A percentile compares a stretch with the other conserved stretches of the same genome.
These are phyloP conservation scores for Cladorhizidae sp. DNA, from an alignment of 37 sponge, comb jelly and placozoan genomes.

Conservation along the genomic window DNA sequence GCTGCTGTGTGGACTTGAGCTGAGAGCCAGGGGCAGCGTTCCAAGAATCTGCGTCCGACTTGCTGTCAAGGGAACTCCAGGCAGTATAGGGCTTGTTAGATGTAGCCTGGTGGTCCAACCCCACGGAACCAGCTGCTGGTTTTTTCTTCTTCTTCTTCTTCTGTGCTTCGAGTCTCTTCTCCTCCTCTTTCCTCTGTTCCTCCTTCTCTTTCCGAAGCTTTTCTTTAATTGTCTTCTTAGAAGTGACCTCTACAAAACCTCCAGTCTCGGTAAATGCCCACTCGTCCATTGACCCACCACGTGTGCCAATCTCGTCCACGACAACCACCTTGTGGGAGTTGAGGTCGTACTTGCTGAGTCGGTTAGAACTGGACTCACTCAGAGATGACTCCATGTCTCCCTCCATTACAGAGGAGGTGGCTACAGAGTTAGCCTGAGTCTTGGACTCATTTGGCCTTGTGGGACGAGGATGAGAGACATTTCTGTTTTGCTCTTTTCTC, in stretches of 20 bases:
- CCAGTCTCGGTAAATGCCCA: slow-evolving; percentile 11
- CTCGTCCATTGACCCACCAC: slow-evolving; percentile 4
- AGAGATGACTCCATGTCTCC: not conserved
- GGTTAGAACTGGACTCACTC: not conserved
- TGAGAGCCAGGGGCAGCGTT: slow-evolving; percentile 55
- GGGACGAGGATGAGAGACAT: too few species aligned
- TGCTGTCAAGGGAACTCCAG: slow-evolving; percentile 2
- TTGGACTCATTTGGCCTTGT: not conserved
- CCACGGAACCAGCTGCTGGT: not conserved
- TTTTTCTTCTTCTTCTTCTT: slow-evolving; percentile 23
- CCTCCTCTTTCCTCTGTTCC: slow-evolving; percentile 36
- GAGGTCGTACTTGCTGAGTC: slow-evolving; percentile 37
- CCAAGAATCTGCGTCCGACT: not conserved
- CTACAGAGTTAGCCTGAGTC: not conserved
- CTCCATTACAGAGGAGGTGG: not conserved
- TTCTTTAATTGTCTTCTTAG: slow-evolving; percentile 60
- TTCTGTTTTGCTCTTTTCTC: not conserved
- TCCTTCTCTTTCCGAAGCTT: slow-evolving; percentile 48
- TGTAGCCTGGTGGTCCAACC: not conserved
- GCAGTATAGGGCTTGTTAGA: slow-evolving; percentile 14
- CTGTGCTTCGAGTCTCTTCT: slow-evolving; percentile 17
- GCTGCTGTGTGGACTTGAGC: slow-evolving; percentile 16
- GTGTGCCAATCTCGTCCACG: slow-evolving; percentile 36
- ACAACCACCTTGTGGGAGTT: slow-evolving; percentile 52
- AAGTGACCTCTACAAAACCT: slow-evolving; percentile 65